phyloP scores from a whole-genome alignment of 1,140 invertebrate species.

The Drosophila subpulchrella region DNA sequence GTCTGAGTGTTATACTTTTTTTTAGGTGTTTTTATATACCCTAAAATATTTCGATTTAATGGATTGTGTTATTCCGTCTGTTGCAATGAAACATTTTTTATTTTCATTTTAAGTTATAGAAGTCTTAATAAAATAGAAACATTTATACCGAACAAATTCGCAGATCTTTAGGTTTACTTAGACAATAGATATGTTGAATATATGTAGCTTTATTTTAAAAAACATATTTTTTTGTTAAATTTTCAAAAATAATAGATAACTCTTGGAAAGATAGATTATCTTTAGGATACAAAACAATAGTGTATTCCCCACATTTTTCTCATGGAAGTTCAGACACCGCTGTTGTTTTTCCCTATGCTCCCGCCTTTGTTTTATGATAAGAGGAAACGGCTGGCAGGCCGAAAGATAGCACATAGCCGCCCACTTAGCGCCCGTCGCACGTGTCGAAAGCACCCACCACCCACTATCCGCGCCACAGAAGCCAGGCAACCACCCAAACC shows the following conservation, averaged over 20 bases:
- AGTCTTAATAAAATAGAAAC: too few relatives aligned
- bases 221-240: too few relatives aligned
- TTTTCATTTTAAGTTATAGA: not conserved
- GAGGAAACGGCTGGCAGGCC: conserved; percentile 29
- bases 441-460: conserved; percentile 35
- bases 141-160: too few relatives aligned
- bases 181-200: too few relatives aligned
- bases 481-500: not conserved
- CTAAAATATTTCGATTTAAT: not conserved
- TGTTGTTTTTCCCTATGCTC: conserved; percentile 28
- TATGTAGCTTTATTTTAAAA: too few relatives aligned
- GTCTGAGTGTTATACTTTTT: conserved; percentile 10
- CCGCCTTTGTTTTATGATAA: conserved; percentile 41
- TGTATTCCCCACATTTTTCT: not conserved
- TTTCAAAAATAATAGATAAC: too few relatives aligned
- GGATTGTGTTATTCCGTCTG: not conserved
- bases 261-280: not conserved
- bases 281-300: not conserved
- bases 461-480: conserved; percentile 1
- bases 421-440: conserved; percentile 43
- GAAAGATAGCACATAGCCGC: conserved; percentile 17
- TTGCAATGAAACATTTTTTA: not conserved
- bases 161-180: too few relatives aligned
- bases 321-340: conserved; percentile 6
- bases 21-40: conserved; percentile 1